Conservation (phyloP, 2,888 invertebrate genomes). For the Drosophila dives region DNA sequence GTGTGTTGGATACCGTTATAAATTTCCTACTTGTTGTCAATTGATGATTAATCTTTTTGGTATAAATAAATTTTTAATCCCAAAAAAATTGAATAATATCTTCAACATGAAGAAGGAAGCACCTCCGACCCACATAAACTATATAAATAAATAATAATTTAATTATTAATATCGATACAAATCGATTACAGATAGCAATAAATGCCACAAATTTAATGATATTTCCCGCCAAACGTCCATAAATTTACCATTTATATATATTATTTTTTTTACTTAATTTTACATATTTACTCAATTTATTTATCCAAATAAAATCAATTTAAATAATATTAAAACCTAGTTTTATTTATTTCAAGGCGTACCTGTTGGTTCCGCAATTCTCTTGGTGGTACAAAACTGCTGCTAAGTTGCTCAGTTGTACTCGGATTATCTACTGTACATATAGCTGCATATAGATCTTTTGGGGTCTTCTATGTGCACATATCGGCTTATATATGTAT, state of each 20-base stretch:
- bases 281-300: background rate
- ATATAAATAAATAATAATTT: too few relatives aligned
- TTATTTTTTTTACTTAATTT: background rate
- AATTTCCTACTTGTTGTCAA: constrained; percentile 45
- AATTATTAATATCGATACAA: background rate
- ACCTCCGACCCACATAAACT: background rate
- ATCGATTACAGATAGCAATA: background rate
- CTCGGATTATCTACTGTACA: constrained; percentile 54
- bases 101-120: background rate
- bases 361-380: constrained; percentile 83
- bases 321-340: background rate
- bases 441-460: constrained; percentile 27
- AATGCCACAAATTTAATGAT: background rate
- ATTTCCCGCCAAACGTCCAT: background rate
- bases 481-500: constrained; percentile 24
- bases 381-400: constrained; percentile 68
- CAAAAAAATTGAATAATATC: background rate
- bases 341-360: constrained; percentile 30
- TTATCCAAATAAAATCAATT: background rate
- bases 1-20: constrained; percentile 28
- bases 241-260: background rate
- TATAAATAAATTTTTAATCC: background rate
- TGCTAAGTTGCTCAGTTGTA: constrained; percentile 57
- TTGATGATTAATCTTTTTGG: constrained; percentile 17
- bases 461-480: constrained; percentile 43